Conservation (phyloP, 92 coral and sea anemone genomes). For the Porites evermanni region DNA sequence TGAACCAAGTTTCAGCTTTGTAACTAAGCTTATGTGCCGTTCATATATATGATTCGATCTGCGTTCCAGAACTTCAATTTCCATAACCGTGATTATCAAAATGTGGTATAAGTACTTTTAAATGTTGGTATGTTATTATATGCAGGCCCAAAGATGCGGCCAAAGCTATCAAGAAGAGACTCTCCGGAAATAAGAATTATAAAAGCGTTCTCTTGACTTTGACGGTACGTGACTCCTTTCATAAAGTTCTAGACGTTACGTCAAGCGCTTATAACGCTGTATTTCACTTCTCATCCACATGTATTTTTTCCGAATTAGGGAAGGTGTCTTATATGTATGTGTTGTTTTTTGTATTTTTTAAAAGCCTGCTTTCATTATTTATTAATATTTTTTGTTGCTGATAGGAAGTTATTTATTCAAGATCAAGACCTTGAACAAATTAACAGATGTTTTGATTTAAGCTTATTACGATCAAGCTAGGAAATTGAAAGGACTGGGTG, state of each 20-base stretch:
- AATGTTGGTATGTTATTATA: not conserved
- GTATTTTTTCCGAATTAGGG: too few species aligned
- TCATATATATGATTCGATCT: too few species aligned
- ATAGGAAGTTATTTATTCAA: too few species aligned
- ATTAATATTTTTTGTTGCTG: too few species aligned
- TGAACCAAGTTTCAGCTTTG: not conserved
- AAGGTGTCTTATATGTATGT: too few species aligned
- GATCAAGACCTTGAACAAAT: too few species aligned
- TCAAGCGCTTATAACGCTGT: not conserved
- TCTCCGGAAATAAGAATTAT: constrained; percentile 86
- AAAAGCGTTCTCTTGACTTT: constrained; percentile 92
- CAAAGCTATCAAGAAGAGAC: constrained; percentile 92
- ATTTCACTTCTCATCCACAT: not conserved
- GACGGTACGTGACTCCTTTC: constrained; percentile 69
- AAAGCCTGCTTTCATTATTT: too few species aligned
- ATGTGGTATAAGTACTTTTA: not conserved
- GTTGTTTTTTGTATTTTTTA: not conserved
- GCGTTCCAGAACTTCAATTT: not conserved
- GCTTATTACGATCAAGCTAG: too few species aligned
- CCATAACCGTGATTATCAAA: not conserved
- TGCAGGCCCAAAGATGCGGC: constrained; percentile 95
- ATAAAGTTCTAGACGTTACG: not conserved
- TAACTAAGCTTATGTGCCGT: not conserved
- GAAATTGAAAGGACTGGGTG: too few species aligned
- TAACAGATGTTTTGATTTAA: too few species aligned